Evolutionary conservation across 2,888 invertebrate species (phyloP), one percentile per base, ranked within the genome.

Genomic region (Aromia moschata): DNA sequence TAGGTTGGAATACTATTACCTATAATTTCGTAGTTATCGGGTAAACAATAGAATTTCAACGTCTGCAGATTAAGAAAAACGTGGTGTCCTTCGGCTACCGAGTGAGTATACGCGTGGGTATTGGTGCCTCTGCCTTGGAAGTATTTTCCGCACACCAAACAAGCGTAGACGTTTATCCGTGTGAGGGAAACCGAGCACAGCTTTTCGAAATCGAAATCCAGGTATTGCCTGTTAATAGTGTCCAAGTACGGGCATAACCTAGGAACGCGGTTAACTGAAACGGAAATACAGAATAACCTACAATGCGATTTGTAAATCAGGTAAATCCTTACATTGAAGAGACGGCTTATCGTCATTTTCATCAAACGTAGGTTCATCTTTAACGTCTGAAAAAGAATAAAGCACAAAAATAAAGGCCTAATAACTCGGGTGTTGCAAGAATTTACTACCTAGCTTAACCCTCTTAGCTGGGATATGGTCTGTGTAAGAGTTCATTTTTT

Each of bases 171-270:
- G 84, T 99, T 99, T 70, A 99, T 96, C 74, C 99, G 89, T 0
- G 98, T 98, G 62, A 99, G 80, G 0, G 98, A 98, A 31, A 99
- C 93, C 0, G 98, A 98, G 79, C 99, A 99, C 16, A 99, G 82
- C 80, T 99, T 99, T 81, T 99, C 99, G 83, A 99, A 99, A 83
- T 99, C 99, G 83, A 99, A 99, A 82, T 99, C 99, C 61, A 99
- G 81, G 61, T 97, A 89, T 73, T 96, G 94, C 51, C 99, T 86
- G 80, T 99, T 98, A 61, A 99, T 99, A 0, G 98, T 98, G 76
- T 99, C 99, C 74, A 99, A 83, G 78, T 99, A 99, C 0, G 99
- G 99, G 75, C 99, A 99, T 40, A 93, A 84, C 43, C 76, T 62
- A 10, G 70, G 62, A 5, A 30, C 15, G 30, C 36, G 18, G 20